Evolutionary conservation across 1,140 invertebrate genomes (phyloP).

Genomic region (Sipha flava): DNA sequence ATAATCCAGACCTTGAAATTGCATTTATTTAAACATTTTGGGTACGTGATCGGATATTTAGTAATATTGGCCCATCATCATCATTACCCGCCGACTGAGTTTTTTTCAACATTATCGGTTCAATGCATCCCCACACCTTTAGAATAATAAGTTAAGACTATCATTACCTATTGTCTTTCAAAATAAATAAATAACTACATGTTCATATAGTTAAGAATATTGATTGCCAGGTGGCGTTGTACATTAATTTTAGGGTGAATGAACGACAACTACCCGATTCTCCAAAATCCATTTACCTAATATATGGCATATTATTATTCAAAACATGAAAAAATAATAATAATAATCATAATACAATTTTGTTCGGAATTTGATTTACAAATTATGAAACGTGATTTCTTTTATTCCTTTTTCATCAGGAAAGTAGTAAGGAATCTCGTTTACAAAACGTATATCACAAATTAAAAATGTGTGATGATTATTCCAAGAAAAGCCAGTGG

Average conservation of each 20-base stretch:
- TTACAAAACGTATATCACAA: too few relatives aligned
- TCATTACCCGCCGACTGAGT: background rate
- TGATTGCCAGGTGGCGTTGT: background rate
- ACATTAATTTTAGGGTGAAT: background rate
- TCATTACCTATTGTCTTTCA: background rate
- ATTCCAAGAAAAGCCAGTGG: too few relatives aligned
- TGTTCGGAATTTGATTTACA: too few relatives aligned
- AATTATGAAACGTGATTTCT: too few relatives aligned
- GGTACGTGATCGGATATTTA: slow-evolving; percentile 7
- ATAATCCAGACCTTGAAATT: background rate
- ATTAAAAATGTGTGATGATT: too few relatives aligned
- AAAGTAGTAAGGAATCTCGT: too few relatives aligned
- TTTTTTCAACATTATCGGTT: background rate
- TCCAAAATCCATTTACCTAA: too few relatives aligned
- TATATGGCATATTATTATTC: background rate
- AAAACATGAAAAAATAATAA: too few relatives aligned
- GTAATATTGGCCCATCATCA: background rate
- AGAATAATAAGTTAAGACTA: background rate
- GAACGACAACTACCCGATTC: too few relatives aligned
- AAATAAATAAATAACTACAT: background rate
- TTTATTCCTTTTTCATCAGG: too few relatives aligned
- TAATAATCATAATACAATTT: too few relatives aligned
- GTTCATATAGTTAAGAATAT: background rate
- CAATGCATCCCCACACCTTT: background rate
- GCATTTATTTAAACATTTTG: background rate